Evolutionary conservation across 2,888 invertebrate genomes (phyloP), one percentile per base, ranked within the genome.

Genomic region (Yponomeuta sedellus): DNA sequence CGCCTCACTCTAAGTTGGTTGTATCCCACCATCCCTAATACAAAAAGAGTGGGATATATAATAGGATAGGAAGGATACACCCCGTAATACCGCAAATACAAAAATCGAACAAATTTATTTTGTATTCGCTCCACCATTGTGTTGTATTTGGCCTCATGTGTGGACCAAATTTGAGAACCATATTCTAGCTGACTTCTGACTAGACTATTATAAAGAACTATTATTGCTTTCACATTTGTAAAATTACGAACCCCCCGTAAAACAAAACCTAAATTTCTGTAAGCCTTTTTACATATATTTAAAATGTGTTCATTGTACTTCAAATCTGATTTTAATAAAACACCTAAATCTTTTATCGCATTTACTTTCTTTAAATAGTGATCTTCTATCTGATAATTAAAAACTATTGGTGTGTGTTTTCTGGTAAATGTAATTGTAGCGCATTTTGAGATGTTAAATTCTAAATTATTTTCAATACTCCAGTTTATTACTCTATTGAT

Each of bases 181-280:
- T 40, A 59, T 64, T 70, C 70, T 39, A 68, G 44, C 11, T 66
- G 64, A 56, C 67, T 68, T 66, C 57, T 67, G 1, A 69, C 69
- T n/a, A 70, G 20, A 19, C 67, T 67, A n/a, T 67, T 61, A 40
- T 68, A 68, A 61, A 40, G 56, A 19, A 65, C 66, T 22, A 40
- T 63, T 19, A 68, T 34, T 11, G 67, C 64, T 8, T 39, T 56
- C 3, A 67, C 22, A 19, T 68, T 67, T 2, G 66, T 66, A 19
- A 67, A 70, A 12, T n/a, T 16, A n/a, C 40, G 20, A 5, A 57
- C 52, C 52, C 20, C 22, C 5, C 69, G 65, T 8, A 67, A 22
- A 10, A 67, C 11, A 22, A 69, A 67, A 1, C 69, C 69, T 61
- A 67, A 58, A 12, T 63, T 67, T 19, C 62, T 62, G 59, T 63